These are phyloP conservation scores for Pachypanchax playfairii DNA, from an alignment of 2,113 vertebrate species.

Conservation along the genomic window DNA sequence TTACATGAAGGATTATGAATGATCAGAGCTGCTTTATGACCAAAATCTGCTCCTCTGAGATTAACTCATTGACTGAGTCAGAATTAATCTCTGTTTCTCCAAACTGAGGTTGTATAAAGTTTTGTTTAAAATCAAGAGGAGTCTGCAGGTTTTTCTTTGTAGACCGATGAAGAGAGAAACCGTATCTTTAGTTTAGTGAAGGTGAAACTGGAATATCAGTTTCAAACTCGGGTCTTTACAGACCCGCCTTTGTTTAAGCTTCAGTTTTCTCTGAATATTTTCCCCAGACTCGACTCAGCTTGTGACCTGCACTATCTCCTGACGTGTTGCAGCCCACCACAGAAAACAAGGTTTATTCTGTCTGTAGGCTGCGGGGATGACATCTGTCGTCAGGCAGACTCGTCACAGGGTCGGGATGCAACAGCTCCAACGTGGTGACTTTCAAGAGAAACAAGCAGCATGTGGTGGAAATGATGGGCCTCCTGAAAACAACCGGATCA, in stretches of 20 bases:
- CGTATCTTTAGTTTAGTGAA: not conserved
- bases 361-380: slow-evolving; percentile 34
- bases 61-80: too few relatives aligned
- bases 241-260: not conserved
- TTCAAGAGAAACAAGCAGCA: slow-evolving; percentile 7
- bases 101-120: too few relatives aligned
- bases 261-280: not conserved
- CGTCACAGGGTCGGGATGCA: slow-evolving; percentile 38
- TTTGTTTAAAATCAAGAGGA: too few relatives aligned
- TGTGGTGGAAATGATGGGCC: slow-evolving; percentile 24
- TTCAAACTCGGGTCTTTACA: not conserved
- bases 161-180: too few relatives aligned
- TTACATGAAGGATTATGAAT: too few relatives aligned
- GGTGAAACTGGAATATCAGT: not conserved
- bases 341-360: slow-evolving; percentile 48
- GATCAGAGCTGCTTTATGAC: too few relatives aligned
- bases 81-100: too few relatives aligned
- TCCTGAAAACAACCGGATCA: slow-evolving; percentile 29
- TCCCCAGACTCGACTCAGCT: slow-evolving; percentile 10
- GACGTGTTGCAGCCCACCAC: slow-evolving; percentile 14
- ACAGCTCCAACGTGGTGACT: slow-evolving; percentile 17
- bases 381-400: slow-evolving; percentile 29
- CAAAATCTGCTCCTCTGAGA: too few relatives aligned
- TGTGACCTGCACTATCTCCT: slow-evolving; percentile 43
- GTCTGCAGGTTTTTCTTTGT: too few relatives aligned